Conservation (phyloP, 2,888 invertebrate species). For the Nineta flava region DNA sequence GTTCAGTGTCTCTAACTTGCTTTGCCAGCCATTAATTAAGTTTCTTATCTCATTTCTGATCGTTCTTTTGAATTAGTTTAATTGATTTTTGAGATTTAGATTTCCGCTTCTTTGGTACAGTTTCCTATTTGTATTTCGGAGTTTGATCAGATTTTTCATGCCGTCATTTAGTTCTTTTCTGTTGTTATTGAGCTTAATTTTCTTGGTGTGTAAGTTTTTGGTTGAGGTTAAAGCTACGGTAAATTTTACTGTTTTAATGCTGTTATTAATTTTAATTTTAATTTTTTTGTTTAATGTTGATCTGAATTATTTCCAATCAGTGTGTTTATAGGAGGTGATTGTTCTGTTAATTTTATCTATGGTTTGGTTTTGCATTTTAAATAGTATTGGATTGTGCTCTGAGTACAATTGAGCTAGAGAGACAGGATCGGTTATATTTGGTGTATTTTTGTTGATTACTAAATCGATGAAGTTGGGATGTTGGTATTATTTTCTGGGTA, state of each 20-base stretch:
- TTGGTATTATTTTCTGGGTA: constrained; percentile 13
- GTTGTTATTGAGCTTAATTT: background rate
- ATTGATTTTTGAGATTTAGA: background rate
- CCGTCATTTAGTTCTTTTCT: background rate
- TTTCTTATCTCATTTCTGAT: constrained; percentile 1
- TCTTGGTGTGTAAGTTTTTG: background rate
- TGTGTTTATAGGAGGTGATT: constrained; percentile 4
- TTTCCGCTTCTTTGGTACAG: background rate
- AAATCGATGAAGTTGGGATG: constrained; percentile 16
- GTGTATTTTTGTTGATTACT: constrained; percentile 15
- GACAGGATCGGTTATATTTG: constrained; percentile 8
- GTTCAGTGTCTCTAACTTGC: constrained; percentile 8
- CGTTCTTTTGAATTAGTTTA: background rate
- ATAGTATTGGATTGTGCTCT: constrained; percentile 14
- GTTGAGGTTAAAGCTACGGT: background rate
- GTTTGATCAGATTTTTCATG: constrained; percentile 3
- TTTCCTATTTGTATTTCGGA: background rate
- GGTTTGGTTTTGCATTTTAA: constrained; percentile 5
- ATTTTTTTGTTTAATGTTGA: constrained; percentile 3
- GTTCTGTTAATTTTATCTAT: background rate
- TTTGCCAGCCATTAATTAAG: constrained; percentile 8
- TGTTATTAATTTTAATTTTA: constrained; percentile 3
- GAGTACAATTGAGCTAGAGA: constrained; percentile 13
- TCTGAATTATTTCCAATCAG: constrained; percentile 6
- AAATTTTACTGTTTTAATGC: constrained; percentile 1